Conservation (phyloP, 2,888 invertebrate species). For the Orthosia cruda region DNA sequence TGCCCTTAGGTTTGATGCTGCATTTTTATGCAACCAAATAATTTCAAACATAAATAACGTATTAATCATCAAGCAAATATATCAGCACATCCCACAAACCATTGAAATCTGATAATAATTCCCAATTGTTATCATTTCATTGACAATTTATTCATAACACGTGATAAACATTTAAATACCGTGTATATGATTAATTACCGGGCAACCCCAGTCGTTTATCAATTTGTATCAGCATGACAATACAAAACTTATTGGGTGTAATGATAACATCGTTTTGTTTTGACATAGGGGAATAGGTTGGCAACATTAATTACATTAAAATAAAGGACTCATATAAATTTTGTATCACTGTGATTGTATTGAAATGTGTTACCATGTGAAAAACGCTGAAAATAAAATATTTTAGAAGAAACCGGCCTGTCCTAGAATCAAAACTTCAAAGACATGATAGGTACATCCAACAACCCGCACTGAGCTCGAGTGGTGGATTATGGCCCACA, state of each 20-base stretch:
- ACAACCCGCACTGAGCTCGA: too few species aligned
- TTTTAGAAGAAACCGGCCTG: too few species aligned
- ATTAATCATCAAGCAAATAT: constrained; percentile 27
- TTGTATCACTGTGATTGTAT: not conserved
- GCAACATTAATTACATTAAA: constrained; percentile 34
- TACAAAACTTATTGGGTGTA: constrained; percentile 62
- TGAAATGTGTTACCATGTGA: not conserved
- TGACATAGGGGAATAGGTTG: constrained; percentile 50
- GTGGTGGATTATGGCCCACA: too few species aligned
- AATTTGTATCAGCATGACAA: constrained; percentile 65
- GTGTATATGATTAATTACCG: constrained; percentile 65
- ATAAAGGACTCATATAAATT: constrained; percentile 5
- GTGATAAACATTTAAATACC: constrained; percentile 64
- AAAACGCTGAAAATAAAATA: too few species aligned
- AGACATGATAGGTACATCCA: too few species aligned
- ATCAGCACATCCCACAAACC: constrained; percentile 39
- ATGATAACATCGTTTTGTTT: constrained; percentile 60
- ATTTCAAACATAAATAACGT: not conserved
- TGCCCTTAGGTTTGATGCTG: not conserved
- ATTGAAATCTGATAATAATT: constrained; percentile 54
- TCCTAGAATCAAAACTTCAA: too few species aligned
- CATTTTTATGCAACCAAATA: not conserved
- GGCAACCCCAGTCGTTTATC: constrained; percentile 60
- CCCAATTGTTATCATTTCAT: constrained; percentile 61
- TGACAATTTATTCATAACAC: constrained; percentile 62